A percentile compares a stretch with the other conserved stretches of the same genome.
phyloP scores from a whole-genome alignment of 2,888 invertebrate species.

The Amiota minor region DNA sequence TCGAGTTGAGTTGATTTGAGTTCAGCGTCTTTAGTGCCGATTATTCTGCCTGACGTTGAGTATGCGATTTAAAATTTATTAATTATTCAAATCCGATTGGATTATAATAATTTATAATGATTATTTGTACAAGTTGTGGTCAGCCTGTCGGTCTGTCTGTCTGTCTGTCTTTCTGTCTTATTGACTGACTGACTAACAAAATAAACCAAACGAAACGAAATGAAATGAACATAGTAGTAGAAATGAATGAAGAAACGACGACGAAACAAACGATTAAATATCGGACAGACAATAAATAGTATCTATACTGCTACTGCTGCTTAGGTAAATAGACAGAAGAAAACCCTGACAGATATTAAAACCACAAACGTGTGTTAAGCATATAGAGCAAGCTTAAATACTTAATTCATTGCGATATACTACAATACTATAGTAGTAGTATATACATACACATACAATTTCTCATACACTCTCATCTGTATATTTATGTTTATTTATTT shows the following conservation, averaged over 20 bases:
- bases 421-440: not conserved
- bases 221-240: not conserved
- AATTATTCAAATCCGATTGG: conserved; percentile 75
- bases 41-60: conserved; percentile 51
- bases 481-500: not conserved
- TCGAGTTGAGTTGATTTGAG: conserved; percentile 27
- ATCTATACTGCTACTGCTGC: not conserved
- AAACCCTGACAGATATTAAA: conserved; percentile 13
- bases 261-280: not conserved
- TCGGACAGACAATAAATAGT: not conserved
- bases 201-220: not conserved
- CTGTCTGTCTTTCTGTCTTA: not conserved
- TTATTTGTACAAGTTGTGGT: conserved; percentile 62
- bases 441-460: not conserved
- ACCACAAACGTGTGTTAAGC: conserved; percentile 28
- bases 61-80: conserved; percentile 67
- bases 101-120: conserved; percentile 75
- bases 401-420: conserved; percentile 16
- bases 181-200: not conserved
- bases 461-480: conserved; percentile 1
- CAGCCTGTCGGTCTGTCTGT: not conserved
- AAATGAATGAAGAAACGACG: not conserved
- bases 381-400: conserved; percentile 21
- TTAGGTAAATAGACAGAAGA: not conserved
- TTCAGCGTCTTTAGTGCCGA: conserved; percentile 57